Percentiles rank a stretch among this genome's conserved stretches.
Evolutionary conservation across 2,888 invertebrate species (phyloP).

Genomic region (Hemicrepidius hirtus): DNA sequence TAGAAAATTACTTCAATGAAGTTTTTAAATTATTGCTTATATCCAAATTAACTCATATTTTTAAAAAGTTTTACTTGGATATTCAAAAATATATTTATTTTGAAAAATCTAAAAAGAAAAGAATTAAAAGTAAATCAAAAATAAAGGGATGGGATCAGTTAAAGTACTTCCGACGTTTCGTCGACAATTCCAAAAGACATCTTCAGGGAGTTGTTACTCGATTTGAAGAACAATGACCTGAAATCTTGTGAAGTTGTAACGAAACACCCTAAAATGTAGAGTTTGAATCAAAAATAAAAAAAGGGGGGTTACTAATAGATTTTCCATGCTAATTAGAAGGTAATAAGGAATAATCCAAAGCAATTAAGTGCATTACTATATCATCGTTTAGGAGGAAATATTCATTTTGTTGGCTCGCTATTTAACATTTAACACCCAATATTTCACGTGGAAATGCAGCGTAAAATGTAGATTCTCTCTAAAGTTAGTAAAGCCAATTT

Average conservation of each 20-base stretch:
- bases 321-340: conserved; percentile 25
- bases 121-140: no score
- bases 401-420: conserved; percentile 9
- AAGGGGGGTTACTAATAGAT: neutral
- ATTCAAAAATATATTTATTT: neutral
- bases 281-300: neutral
- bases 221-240: no score
- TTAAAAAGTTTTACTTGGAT: no score
- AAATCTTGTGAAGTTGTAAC: no score
- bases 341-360: conserved; percentile 21
- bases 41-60: neutral
- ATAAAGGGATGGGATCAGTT: no score
- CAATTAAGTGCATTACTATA: conserved; percentile 29
- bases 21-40: conserved; percentile 2
- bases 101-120: no score
- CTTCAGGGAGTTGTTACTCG: no score
- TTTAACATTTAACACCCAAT: conserved; percentile 32
- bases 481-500: conserved; percentile 40
- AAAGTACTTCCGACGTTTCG: no score
- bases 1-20: conserved; percentile 24
- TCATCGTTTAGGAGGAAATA: conserved; percentile 28
- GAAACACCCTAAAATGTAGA: no score
- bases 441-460: conserved; percentile 28
- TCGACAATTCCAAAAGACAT: no score
- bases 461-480: conserved; percentile 27